A percentile compares a stretch with the other conserved stretches of the same genome.
Conservation (phyloP, 92 coral and sea anemone genomes). For the Micromussa lordhowensis region DNA sequence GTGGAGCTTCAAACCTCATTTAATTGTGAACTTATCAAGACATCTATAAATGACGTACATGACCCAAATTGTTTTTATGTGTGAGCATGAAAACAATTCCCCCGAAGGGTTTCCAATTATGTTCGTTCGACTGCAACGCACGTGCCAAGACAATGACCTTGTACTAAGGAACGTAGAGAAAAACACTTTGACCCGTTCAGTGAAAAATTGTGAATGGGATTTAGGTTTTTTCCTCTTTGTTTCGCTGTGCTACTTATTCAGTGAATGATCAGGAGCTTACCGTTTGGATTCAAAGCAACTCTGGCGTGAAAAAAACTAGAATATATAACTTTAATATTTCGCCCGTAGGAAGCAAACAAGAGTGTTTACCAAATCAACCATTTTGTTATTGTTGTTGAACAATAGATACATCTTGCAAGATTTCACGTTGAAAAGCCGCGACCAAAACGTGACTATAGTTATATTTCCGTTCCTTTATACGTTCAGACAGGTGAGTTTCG, state of each 20-base stretch:
- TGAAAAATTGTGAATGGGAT: background rate
- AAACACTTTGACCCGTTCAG: background rate
- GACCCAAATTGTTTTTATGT: background rate
- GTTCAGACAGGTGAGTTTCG: background rate
- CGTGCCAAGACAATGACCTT: background rate
- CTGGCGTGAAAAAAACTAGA: background rate
- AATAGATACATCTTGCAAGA: background rate
- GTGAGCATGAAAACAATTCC: constrained; percentile 24
- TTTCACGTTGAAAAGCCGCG: constrained; percentile 32
- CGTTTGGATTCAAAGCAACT: background rate
- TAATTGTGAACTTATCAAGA: constrained; percentile 1
- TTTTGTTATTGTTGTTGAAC: constrained; percentile 22
- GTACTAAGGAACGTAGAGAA: background rate
- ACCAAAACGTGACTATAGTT: background rate
- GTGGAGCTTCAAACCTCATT: background rate
- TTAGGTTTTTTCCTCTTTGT: background rate
- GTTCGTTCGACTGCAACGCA: background rate
- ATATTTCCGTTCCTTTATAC: constrained; percentile 9
- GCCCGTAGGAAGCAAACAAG: background rate
- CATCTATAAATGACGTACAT: constrained; percentile 27
- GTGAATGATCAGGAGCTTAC: too few relatives aligned
- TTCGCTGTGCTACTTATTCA: background rate
- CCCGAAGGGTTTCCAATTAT: constrained; percentile 24
- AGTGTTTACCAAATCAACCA: constrained; percentile 24
- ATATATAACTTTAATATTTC: background rate